Evolutionary conservation across 2,113 vertebrate species (phyloP), one percentile per base, ranked within the genome.

Genomic region (Cyprinodon variegatus): DNA sequence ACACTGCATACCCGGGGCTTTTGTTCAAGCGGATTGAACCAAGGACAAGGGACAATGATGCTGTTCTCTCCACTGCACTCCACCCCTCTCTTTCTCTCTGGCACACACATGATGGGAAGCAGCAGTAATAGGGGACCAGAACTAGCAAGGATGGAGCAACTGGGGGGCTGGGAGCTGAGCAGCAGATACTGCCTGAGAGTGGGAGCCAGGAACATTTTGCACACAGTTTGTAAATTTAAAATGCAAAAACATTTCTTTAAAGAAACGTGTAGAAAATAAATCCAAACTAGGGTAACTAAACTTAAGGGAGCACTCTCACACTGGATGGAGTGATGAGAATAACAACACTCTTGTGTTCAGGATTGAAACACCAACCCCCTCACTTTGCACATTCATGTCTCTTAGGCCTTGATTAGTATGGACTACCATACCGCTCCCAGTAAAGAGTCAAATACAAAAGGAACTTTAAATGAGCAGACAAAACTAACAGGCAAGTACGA

Each of bases 41-140:
- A 91, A 65, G 65, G 22, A 3, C 78, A 46, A 64, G 43, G 71
- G 65, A 92, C 83, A 91, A 93, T 88, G 67, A 76, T 41, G 46
- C 85, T 68, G 74, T 84, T 90, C 82, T 88, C 64, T 41, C 11
- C 61, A 39, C 20, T 17, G 71, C 70, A 10, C 22, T 77, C 67
- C 78, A 81, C 60, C 72, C 79, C 84, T 76, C 79, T 74, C 77
- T 78, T 75, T 77, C 79, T 84, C 69, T 71, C 78, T 88, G 81
- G 87, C 81, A 77, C 59, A 71, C 46, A 74, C 86, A 84, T 90
- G 82, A 91, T 91, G 87, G 89, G 89, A 92, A 90, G 87, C 41
- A 57, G 71, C 82, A 48, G 53, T 85, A 93, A 87, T 85, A 79
- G 89, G 79, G 79, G 71, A 93, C 76, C 76, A 88, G 78, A 78